A percentile compares a stretch with the other conserved stretches of the same genome.
Conservation (phyloP, 2,113 vertebrate species). For the Eulemur macaco region DNA sequence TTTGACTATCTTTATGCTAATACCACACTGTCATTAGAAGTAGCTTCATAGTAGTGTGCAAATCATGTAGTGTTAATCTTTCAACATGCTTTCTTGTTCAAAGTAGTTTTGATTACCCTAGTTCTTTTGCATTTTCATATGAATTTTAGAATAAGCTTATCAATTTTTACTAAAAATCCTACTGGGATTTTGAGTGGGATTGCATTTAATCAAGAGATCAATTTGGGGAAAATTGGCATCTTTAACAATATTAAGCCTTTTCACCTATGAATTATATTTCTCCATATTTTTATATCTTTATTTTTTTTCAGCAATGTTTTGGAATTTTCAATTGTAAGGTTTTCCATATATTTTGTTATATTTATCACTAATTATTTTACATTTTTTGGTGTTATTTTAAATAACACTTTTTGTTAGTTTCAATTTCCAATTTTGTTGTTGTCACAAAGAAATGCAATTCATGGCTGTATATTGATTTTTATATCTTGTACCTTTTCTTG, state of each 20-base stretch:
- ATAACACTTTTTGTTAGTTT: neutral
- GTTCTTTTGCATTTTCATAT: neutral
- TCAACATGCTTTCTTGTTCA: neutral
- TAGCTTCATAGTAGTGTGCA: neutral
- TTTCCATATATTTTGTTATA: neutral
- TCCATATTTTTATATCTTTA: neutral
- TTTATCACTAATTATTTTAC: neutral
- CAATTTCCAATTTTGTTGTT: neutral
- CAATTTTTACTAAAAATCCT: neutral
- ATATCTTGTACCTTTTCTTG: neutral
- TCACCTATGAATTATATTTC: neutral
- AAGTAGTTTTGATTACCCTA: neutral
- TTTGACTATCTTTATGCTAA: neutral
- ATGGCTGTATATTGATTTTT: neutral
- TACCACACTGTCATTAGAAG: neutral
- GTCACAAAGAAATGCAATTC: neutral
- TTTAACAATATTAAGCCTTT: neutral
- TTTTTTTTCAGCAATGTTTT: neutral
- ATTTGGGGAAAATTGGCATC: neutral
- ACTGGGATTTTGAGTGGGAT: neutral
- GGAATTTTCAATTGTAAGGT: neutral
- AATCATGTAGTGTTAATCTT: neutral
- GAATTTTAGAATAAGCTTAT: neutral
- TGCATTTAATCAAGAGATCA: neutral
- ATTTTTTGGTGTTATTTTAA: neutral